Percentiles rank a stretch among this genome's conserved stretches.
Conservation (phyloP, 1,140 invertebrate species). For the Drosophila murphyi region DNA sequence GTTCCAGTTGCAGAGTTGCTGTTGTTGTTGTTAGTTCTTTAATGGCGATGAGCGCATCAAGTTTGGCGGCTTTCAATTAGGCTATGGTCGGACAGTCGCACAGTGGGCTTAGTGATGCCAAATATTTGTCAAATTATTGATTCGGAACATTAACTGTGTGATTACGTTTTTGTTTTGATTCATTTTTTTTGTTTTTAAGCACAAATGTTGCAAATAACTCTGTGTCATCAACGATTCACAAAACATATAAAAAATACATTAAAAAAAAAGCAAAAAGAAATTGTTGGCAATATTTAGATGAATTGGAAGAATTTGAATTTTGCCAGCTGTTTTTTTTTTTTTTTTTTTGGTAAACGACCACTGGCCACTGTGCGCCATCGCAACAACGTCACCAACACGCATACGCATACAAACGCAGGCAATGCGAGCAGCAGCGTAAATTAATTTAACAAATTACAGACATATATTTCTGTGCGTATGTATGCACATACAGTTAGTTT, state of each 20-base stretch:
- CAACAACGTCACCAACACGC: slow-evolving; percentile 45
- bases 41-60: slow-evolving; percentile 67
- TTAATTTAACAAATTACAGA: slow-evolving; percentile 78
- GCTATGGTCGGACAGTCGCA: slow-evolving; percentile 24
- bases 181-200: too few relatives aligned
- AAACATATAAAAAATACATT: too few relatives aligned
- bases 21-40: slow-evolving; percentile 17
- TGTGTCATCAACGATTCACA: too few relatives aligned
- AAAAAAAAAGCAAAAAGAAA: too few relatives aligned
- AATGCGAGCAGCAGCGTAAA: slow-evolving; percentile 54
- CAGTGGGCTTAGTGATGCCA: neutral
- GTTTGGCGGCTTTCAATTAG: slow-evolving; percentile 68
- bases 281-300: neutral
- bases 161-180: neutral
- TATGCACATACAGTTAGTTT: neutral
- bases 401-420: slow-evolving; percentile 14
- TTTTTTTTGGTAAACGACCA: too few relatives aligned
- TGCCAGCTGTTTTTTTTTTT: neutral
- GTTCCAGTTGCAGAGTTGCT: slow-evolving; percentile 10
- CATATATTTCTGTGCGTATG: neutral
- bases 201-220: too few relatives aligned
- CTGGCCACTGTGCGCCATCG: neutral
- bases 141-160: too few relatives aligned
- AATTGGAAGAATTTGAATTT: neutral
- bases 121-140: too few relatives aligned